Evolutionary conservation across 2,888 invertebrate genomes (phyloP), one percentile per base, ranked within the genome.

Genomic region (Brassicogethes aeneus): DNA sequence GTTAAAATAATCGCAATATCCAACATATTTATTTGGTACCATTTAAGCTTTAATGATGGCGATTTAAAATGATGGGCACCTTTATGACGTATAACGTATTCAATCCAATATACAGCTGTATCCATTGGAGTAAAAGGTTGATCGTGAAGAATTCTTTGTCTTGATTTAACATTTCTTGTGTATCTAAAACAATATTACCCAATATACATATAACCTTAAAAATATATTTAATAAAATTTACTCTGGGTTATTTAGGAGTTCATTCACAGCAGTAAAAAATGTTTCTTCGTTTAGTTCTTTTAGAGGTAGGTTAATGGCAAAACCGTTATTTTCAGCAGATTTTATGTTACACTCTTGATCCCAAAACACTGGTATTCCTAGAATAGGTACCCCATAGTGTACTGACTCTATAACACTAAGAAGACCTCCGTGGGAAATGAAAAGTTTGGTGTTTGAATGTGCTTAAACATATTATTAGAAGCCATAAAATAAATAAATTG

Each of bases 271-370:
- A 15, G 34, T 45, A 17, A 39, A 43, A 1, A 73, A 49, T 1
- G 39, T 55, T 3, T 59, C 55, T 35, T 64, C 56, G 1, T 56
- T 66, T 1, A 73, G 35, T 1, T 59, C 50, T 2, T 53, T 44
- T 30, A 64, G 68, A 35, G 62, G 53, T 0, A 73, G 50, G 2
- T 50, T 56, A 2, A 65, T 43, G 1, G 65, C 73, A 51, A 63
- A 69, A 2, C 73, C 74, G 34, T 56, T 55, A 2, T 52, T 47
- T 37, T 63, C 67, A 7, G 71, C 70, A 2, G 62, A 61, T 2
- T 57, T 64, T 60, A 72, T 68, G 43, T 74, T 74, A 14, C 68
- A 47, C 30, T 64, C 60, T 49, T 75, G 74, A 55, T 75, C 74
- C 1, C 65, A 69, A 44, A 68, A 70, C 10, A 74, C 60, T 0